Percentiles rank a stretch among this genome's conserved stretches.
Conservation (phyloP, 2,888 invertebrate species). For the Ochropleura plecta region DNA sequence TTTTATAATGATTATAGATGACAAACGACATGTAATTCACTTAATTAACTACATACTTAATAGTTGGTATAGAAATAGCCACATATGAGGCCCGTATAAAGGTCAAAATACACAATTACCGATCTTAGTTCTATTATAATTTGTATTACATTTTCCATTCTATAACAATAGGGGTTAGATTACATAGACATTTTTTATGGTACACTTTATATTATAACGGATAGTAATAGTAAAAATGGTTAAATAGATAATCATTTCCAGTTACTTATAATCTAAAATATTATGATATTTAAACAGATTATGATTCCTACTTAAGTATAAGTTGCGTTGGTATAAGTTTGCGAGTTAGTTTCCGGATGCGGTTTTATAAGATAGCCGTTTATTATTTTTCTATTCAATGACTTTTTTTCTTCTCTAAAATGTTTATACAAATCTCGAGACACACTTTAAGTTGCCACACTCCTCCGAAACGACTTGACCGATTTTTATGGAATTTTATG, state of each 20-base stretch:
- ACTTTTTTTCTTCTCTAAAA: too few relatives aligned
- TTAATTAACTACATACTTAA: background rate
- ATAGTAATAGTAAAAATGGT: background rate
- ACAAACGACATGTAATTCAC: slow-evolving; percentile 1
- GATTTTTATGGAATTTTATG: too few relatives aligned
- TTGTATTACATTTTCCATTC: background rate
- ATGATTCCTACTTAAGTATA: background rate
- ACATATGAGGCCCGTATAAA: background rate
- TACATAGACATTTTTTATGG: background rate
- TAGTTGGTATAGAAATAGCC: background rate
- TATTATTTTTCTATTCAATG: too few relatives aligned
- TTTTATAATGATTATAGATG: background rate
- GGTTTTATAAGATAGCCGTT: background rate
- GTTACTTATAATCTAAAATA: too few relatives aligned
- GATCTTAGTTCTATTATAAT: background rate
- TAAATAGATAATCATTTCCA: background rate
- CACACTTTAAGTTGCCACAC: too few relatives aligned
- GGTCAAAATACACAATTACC: background rate
- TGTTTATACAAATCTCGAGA: too few relatives aligned
- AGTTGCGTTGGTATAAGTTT: background rate
- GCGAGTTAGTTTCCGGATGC: background rate
- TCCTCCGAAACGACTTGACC: too few relatives aligned
- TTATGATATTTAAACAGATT: background rate
- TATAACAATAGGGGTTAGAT: background rate
- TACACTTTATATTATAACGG: background rate